Percentiles rank a stretch among this genome's conserved stretches.
Conservation (phyloP, 2,797 vertebrate species). For the Ataeniobius toweri region DNA sequence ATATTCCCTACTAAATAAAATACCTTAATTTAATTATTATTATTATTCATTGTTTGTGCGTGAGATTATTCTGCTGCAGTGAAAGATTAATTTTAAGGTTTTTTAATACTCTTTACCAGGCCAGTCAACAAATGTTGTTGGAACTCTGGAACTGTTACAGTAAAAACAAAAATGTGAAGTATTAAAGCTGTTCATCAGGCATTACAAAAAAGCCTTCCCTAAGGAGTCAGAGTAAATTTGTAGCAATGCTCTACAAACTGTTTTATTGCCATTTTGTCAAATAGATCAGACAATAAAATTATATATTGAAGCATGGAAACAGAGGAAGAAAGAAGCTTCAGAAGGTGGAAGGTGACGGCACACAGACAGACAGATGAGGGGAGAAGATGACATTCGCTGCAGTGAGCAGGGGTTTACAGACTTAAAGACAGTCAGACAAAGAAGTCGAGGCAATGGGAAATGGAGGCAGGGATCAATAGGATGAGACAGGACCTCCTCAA, state of each 20-base stretch:
- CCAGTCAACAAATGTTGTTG: not conserved
- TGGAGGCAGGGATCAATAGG: constrained; percentile 55
- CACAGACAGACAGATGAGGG: constrained; percentile 45
- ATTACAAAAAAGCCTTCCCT: constrained; percentile 49
- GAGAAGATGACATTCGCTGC: constrained; percentile 38
- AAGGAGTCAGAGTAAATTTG: constrained; percentile 41
- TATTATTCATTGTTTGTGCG: too few relatives aligned
- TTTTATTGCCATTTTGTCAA: constrained; percentile 73
- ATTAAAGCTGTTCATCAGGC: constrained; percentile 62
- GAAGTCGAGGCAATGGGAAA: constrained; percentile 31
- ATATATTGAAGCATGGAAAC: constrained; percentile 70
- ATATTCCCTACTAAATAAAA: not conserved
- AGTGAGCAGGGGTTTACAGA: constrained; percentile 32
- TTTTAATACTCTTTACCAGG: not conserved
- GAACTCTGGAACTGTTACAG: constrained; percentile 43
- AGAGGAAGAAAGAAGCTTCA: constrained; percentile 38
- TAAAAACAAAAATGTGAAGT: constrained; percentile 63
- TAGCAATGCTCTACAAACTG: constrained; percentile 53
- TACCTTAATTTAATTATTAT: too few relatives aligned
- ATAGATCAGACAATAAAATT: constrained; percentile 69
- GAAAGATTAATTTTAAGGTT: not conserved
- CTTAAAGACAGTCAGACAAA: constrained; percentile 44
- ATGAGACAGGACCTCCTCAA: constrained; percentile 71
- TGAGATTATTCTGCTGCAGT: not conserved
- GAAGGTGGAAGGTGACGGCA: constrained; percentile 29